Percentiles rank a stretch among this genome's conserved stretches.
Evolutionary conservation across 2,113 vertebrate species (phyloP).

Genomic region (Chloebia gouldiae): DNA sequence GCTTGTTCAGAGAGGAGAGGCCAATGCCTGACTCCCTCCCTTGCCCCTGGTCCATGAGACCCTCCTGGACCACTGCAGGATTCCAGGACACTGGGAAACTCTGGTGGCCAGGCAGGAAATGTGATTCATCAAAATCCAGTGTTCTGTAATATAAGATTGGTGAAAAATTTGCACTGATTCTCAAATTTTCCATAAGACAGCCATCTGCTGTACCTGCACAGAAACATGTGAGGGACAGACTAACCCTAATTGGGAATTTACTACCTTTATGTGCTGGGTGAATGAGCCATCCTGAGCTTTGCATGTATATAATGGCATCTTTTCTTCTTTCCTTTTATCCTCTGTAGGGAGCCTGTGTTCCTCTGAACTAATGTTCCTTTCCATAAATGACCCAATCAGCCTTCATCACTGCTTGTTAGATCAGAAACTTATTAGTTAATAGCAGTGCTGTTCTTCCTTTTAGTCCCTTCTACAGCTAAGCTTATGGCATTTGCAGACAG

Average conservation of each 20-base stretch:
- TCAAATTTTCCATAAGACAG: not conserved
- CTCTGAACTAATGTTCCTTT: not conserved
- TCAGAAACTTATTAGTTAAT: constrained; percentile 51
- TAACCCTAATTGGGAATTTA: not conserved
- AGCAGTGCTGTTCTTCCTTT: constrained; percentile 3
- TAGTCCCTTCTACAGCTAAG: not conserved
- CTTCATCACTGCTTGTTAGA: not conserved
- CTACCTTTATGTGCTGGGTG: not conserved
- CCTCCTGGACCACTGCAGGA: not conserved
- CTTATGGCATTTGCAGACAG: constrained; percentile 32
- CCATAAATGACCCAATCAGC: not conserved
- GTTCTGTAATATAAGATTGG: not conserved
- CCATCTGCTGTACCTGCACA: accelerated
- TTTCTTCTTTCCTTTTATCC: not conserved
- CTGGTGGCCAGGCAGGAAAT: not conserved
- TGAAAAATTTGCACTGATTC: not conserved
- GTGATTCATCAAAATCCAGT: accelerated
- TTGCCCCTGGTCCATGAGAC: not conserved
- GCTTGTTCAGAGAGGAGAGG: not conserved
- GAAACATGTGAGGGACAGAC: not conserved
- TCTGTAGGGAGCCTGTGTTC: not conserved
- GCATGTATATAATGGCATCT: not conserved
- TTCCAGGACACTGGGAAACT: not conserved
- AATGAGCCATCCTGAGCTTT: not conserved
- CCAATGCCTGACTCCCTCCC: not conserved